phyloP scores from a whole-genome alignment of 1,140 invertebrate genomes.

The Aphelinus certus region DNA sequence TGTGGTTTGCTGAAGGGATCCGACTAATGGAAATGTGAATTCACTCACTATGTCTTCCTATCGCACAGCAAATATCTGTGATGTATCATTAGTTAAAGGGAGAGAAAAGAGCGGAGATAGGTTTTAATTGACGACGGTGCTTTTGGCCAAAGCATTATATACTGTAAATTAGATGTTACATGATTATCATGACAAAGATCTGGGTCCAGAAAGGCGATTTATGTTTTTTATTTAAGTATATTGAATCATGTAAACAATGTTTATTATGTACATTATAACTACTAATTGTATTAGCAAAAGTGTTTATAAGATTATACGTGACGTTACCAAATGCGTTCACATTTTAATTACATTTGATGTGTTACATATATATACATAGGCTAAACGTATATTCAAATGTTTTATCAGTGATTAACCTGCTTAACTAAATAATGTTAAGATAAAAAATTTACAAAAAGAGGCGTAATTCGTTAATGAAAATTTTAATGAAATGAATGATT shows the following conservation, averaged over 20 bases:
- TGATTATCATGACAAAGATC: neutral
- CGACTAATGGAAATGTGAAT: constrained; percentile 7
- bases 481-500: neutral
- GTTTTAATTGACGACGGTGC: constrained; percentile 32
- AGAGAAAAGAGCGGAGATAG: constrained; percentile 15
- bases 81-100: constrained; percentile 41
- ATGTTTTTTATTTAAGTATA: constrained; percentile 34
- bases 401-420: neutral
- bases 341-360: constrained; percentile 22
- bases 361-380: constrained; percentile 13
- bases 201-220: constrained; percentile 33
- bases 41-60: constrained; percentile 58
- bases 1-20: neutral
- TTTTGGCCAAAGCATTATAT: constrained; percentile 31
- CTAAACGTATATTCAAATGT: constrained; percentile 19
- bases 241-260: constrained; percentile 23
- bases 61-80: constrained; percentile 56
- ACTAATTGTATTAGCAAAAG: constrained; percentile 21
- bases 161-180: neutral
- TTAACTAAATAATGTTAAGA: neutral
- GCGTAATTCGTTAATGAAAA: constrained; percentile 4
- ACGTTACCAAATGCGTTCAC: constrained; percentile 3
- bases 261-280: constrained; percentile 15
- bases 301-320: constrained; percentile 21
- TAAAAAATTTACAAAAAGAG: neutral